phyloP scores from a whole-genome alignment of 2,113 vertebrate genomes.

The Oreocharis arfaki region DNA sequence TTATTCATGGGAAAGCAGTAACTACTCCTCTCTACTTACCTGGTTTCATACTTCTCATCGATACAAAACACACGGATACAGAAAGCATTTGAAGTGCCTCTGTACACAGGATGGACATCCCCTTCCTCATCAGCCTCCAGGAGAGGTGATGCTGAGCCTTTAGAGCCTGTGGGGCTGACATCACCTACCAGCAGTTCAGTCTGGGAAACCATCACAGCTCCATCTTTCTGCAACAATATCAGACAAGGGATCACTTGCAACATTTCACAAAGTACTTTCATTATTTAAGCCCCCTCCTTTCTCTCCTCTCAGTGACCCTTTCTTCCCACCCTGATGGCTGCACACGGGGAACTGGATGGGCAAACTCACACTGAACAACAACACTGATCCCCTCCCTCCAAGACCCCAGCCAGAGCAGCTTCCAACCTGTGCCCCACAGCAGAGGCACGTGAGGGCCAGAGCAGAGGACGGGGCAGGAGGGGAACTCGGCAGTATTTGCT shows the following conservation, averaged over 20 bases:
- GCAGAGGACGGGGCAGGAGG: neutral
- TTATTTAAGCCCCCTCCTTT: neutral
- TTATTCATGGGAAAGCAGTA: neutral
- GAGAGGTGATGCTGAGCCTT: neutral
- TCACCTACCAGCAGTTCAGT: neutral
- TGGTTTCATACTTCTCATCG: slow-evolving; percentile 78
- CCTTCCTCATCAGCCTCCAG: neutral
- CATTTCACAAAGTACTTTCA: neutral
- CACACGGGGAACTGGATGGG: neutral
- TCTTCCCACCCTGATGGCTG: neutral
- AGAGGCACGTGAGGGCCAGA: too few relatives aligned
- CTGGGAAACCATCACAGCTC: neutral
- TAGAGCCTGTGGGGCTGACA: neutral
- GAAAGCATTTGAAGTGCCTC: slow-evolving; percentile 70
- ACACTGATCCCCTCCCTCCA: neutral
- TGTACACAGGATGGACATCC: slow-evolving; percentile 31
- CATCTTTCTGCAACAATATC: slow-evolving; percentile 19
- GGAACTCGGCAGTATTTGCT: neutral
- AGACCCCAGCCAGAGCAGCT: neutral
- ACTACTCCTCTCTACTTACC: slow-evolving; percentile 62
- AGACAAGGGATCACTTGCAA: neutral
- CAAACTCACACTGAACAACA: neutral
- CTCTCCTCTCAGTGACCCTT: neutral
- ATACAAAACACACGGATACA: slow-evolving; percentile 82
- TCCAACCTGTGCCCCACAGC: neutral